Conservation (phyloP, 1,140 invertebrate species). For the Pachyrhynchus sulphureomaculatus region DNA sequence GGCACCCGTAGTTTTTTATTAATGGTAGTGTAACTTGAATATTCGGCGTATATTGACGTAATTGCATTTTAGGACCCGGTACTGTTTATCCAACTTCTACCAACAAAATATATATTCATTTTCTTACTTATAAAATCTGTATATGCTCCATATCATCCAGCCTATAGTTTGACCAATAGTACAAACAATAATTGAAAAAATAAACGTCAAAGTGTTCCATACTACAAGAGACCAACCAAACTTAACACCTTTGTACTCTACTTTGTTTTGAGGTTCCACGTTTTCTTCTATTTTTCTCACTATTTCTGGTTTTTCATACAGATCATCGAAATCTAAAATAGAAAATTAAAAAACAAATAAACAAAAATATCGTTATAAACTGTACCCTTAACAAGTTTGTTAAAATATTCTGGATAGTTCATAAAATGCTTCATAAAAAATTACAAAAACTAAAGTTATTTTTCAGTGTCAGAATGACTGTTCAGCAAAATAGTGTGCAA, state of each 20-base stretch:
- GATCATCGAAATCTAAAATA: constrained; percentile 11
- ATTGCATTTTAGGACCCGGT: too few species aligned
- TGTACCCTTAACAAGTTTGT: neutral
- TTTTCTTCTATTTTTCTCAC: constrained; percentile 14
- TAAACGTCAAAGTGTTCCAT: constrained; percentile 28
- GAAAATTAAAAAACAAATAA: too few species aligned
- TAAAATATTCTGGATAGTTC: constrained; percentile 9
- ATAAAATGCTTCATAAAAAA: neutral
- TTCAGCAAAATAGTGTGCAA: too few species aligned
- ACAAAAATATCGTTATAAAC: too few species aligned
- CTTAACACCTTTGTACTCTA: constrained; percentile 2
- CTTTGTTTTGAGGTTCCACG: constrained; percentile 1
- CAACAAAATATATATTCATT: too few species aligned
- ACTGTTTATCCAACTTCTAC: too few species aligned
- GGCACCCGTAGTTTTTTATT: too few species aligned
- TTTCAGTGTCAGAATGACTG: too few species aligned
- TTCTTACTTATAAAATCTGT: constrained; percentile 5
- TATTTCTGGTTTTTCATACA: constrained; percentile 13
- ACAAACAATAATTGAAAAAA: constrained; percentile 25
- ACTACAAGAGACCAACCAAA: constrained; percentile 20
- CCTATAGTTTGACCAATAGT: neutral
- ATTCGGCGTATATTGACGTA: too few species aligned
- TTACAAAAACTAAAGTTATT: neutral
- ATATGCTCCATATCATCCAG: neutral
- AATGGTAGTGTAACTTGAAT: too few species aligned